Conservation (phyloP, 2,113 vertebrate genomes). For the Ranitomeya imitator region DNA sequence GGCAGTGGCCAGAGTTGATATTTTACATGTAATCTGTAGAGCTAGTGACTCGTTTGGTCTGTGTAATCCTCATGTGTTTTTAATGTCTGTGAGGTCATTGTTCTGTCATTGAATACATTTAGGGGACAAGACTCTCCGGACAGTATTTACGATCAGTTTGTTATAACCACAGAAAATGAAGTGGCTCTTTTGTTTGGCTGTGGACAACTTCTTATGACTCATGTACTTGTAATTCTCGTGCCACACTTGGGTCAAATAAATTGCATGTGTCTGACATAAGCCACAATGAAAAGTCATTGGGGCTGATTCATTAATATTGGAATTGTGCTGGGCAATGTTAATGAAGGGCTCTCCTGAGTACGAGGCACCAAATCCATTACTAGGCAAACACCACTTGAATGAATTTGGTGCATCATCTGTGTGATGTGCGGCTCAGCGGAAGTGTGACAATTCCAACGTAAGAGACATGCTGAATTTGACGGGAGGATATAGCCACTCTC, state of each 20-base stretch:
- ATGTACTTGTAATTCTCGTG: constrained; percentile 18
- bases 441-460: too few species aligned
- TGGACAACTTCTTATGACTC: constrained; percentile 24
- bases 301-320: not conserved
- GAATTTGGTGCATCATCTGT: too few species aligned
- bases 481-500: too few species aligned
- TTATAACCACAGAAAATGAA: constrained; percentile 9
- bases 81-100: not conserved
- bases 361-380: too few species aligned
- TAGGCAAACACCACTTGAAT: too few species aligned
- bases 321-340: too few species aligned
- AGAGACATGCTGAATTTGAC: too few species aligned
- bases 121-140: not conserved
- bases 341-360: too few species aligned
- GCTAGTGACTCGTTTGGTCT: not conserved
- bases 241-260: constrained; percentile 5
- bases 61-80: not conserved
- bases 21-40: not conserved
- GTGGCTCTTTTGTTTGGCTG: constrained; percentile 43
- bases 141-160: not conserved
- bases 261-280: not conserved
- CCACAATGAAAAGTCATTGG: not conserved
- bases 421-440: too few species aligned
- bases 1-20: not conserved
- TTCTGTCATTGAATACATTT: not conserved